Evolutionary conservation across 2,113 vertebrate genomes (phyloP).

Genomic region (Tachysurus vachellii): DNA sequence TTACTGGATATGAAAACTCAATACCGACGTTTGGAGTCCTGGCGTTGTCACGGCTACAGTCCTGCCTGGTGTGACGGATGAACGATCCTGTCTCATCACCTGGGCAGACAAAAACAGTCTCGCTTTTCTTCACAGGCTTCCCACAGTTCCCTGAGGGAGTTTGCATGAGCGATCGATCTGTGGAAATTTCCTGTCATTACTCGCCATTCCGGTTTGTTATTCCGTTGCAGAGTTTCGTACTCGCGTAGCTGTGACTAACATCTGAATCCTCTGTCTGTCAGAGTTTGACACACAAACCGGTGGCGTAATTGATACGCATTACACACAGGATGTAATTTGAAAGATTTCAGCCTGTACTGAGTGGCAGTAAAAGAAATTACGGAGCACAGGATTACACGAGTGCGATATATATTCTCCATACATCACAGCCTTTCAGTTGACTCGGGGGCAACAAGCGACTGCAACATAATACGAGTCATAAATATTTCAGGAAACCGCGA

Average conservation of each 20-base stretch:
- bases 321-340: conserved; percentile 14
- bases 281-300: background rate
- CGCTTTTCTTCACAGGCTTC: background rate
- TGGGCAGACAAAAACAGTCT: background rate
- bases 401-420: conserved; percentile 61
- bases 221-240: background rate
- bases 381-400: conserved; percentile 56
- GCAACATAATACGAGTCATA: conserved; percentile 69
- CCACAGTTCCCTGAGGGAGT: conserved; percentile 2
- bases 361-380: conserved; percentile 66
- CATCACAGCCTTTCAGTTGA: conserved; percentile 53
- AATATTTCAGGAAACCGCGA: conserved; percentile 67
- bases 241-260: background rate
- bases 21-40: background rate
- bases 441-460: conserved; percentile 62
- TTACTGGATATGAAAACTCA: background rate
- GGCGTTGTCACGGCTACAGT: background rate
- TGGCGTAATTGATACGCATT: conserved; percentile 32
- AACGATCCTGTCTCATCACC: conserved; percentile 14
- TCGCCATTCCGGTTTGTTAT: conserved; percentile 27
- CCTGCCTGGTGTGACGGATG: background rate
- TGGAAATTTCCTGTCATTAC: conserved; percentile 33
- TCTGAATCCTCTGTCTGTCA: conserved; percentile 23
- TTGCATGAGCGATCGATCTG: conserved; percentile 32
- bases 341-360: conserved; percentile 51